phyloP scores from a whole-genome alignment of 2,888 invertebrate species.

The Platycheirus rosarum region DNA sequence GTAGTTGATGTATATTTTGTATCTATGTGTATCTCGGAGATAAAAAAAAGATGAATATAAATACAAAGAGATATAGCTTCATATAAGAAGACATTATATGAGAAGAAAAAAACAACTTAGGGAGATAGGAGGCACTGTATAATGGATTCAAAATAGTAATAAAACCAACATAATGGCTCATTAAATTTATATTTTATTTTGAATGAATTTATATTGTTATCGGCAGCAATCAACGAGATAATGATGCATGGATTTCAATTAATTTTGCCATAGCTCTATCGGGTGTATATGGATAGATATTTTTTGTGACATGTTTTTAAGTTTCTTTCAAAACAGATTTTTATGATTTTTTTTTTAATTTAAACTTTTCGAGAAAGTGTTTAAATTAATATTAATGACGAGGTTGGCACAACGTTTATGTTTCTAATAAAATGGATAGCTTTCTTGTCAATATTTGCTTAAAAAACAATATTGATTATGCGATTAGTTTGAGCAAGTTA shows the following conservation, averaged over 20 bases:
- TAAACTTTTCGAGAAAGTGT: conserved; percentile 17
- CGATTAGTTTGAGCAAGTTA: conserved; percentile 1
- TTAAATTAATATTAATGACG: conserved; percentile 32
- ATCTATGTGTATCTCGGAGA: conserved; percentile 29
- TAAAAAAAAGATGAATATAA: conserved; percentile 44
- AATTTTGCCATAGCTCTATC: conserved; percentile 2
- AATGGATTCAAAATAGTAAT: conserved; percentile 33
- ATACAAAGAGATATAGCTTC: conserved; percentile 10
- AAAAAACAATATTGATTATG: neutral
- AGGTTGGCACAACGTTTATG: neutral
- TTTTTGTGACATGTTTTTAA: too few species aligned
- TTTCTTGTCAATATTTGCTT: neutral
- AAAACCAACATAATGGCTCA: conserved; percentile 64
- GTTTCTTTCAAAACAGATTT: neutral
- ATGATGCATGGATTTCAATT: conserved; percentile 24
- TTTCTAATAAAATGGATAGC: neutral
- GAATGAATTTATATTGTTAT: conserved; percentile 33
- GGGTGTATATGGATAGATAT: too few species aligned
- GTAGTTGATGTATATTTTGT: conserved; percentile 35
- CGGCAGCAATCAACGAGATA: conserved; percentile 7
- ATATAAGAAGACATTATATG: neutral
- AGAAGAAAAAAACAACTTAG: neutral
- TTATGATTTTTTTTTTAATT: neutral
- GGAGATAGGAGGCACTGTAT: conserved; percentile 3
- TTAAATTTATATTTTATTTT: conserved; percentile 59